Percentiles rank a stretch among this genome's conserved stretches.
Conservation (phyloP, 23 tunicate species). For the Trididemnum miniatum region DNA sequence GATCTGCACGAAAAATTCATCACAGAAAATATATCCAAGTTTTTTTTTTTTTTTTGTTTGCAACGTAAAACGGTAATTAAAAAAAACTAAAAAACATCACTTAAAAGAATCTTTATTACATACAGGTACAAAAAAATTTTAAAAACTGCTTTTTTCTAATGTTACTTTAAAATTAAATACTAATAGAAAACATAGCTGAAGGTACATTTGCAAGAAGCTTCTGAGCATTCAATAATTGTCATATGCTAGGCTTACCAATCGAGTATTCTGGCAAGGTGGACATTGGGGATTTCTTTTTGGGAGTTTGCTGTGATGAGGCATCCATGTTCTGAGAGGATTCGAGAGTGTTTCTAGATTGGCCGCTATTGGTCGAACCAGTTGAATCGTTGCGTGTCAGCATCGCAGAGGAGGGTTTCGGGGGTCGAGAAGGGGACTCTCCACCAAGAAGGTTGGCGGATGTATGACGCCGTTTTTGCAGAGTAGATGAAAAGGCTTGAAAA, state of each 20-base stretch:
- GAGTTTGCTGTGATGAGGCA: neutral
- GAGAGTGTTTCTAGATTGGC: slow-evolving; percentile 47
- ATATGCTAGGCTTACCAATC: slow-evolving; percentile 32
- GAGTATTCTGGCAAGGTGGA: slow-evolving; percentile 79
- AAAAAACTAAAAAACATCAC: too few relatives aligned
- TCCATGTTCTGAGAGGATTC: slow-evolving; percentile 51
- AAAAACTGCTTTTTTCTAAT: too few relatives aligned
- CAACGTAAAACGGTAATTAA: too few relatives aligned
- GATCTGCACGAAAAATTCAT: slow-evolving; percentile 42
- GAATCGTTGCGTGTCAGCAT: slow-evolving; percentile 9
- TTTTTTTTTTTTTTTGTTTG: too few relatives aligned
- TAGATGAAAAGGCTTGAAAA: neutral
- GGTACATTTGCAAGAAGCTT: too few relatives aligned
- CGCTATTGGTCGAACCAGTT: neutral
- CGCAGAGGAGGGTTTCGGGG: slow-evolving; percentile 63
- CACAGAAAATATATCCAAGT: too few relatives aligned
- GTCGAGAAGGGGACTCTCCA: slow-evolving; percentile 85
- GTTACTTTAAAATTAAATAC: too few relatives aligned
- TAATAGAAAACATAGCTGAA: too few relatives aligned
- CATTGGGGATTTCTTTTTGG: slow-evolving; percentile 55
- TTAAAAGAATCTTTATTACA: too few relatives aligned
- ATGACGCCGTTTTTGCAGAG: slow-evolving; percentile 31
- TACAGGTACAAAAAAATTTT: too few relatives aligned
- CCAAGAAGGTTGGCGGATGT: neutral
- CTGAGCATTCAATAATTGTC: too few relatives aligned